phyloP scores from a whole-genome alignment of 2,113 vertebrate species.

The Okapia johnstoni region DNA sequence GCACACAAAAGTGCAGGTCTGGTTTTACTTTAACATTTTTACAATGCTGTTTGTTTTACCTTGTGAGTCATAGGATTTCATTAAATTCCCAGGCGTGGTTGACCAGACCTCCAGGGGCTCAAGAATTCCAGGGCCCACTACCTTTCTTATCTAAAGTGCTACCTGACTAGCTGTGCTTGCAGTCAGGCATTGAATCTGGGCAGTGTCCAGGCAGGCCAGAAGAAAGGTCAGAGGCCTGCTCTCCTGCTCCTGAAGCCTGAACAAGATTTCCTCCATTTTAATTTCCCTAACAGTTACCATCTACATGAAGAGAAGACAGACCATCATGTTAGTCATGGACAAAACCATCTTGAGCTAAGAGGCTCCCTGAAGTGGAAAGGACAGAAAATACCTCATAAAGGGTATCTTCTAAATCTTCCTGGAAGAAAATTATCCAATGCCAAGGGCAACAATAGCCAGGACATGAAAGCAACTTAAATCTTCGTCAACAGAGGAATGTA shows the following conservation, averaged over 20 bases:
- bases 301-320: background rate
- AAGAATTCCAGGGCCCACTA: background rate
- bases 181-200: background rate
- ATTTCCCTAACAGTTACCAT: background rate
- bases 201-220: background rate
- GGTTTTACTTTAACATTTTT: background rate
- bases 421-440: background rate
- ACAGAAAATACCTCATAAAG: background rate
- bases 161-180: background rate
- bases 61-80: background rate
- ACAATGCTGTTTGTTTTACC: background rate
- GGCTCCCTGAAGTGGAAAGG: background rate
- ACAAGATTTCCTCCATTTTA: background rate
- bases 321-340: background rate
- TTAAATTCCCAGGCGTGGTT: background rate
- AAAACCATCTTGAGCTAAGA: background rate
- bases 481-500: background rate
- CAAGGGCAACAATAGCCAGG: background rate
- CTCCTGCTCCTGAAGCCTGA: background rate
- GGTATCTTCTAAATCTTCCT: background rate
- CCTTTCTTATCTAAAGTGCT: background rate
- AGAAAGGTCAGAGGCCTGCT: background rate
- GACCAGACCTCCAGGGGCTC: background rate
- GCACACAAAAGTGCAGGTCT: background rate
- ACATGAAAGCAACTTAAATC: background rate